Evolutionary conservation across 2,888 invertebrate genomes (phyloP), one percentile per base, ranked within the genome.

Genomic region (Villa cingulata): DNA sequence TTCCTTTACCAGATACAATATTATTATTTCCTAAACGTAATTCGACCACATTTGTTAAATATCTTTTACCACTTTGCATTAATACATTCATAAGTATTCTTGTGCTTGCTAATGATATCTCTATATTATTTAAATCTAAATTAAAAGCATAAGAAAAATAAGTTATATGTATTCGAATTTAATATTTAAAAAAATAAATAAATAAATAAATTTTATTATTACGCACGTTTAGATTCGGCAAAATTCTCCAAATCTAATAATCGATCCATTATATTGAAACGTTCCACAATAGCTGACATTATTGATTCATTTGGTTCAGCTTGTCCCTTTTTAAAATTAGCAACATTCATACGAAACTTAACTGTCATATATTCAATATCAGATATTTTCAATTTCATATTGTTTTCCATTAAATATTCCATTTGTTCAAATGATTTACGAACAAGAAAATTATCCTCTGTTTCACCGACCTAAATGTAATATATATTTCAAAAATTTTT

Each of bases 391-490:
- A 55, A 15, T 12, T 38, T 6, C 9, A 55, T 40, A 27, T 49
- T 46, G 9, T 43, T 49, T 15, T 46, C 20, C 3, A 46, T 36
- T 16, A 55, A 18, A 20, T 17, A 16, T 41, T 50, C 45, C 6
- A 55, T 37, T 23, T 48, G 41, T 10, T 54, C 51, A 41, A 42
- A 48, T 18, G 49, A 48, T 16, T 50, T 49, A 15, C 55, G 49
- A 6, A 55, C 48, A 37, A 51, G 49, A 40, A 55, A 55, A 2
- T 34, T 41, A 48, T 55, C 55, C 27, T 37, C 27, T 15, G 41
- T 23, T 16, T 27, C 12, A 15, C 42, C 44, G 23, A 18, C 12
- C 53, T 53, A 39, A 42, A 29, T 12, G 23, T 12, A 40, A 39
- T 38, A 29, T 23, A 23, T 14, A 41, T 32, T 37, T 17, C 7